Evolutionary conservation across 92 coral and sea anemone species (phyloP).

Genomic region (Muricea muricata): DNA sequence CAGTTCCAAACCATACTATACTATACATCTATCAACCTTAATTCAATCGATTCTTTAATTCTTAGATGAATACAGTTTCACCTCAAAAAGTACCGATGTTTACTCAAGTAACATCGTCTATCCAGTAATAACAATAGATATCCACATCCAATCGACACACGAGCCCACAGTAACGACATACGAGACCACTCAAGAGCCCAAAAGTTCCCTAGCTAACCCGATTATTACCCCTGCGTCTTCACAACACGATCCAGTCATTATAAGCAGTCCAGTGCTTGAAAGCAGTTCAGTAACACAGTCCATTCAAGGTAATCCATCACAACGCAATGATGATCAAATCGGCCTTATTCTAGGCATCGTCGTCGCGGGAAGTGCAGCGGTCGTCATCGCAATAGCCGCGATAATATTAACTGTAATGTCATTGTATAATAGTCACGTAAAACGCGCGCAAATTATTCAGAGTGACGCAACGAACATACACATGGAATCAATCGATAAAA

Average conservation of each 20-base stretch:
- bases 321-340: neutral
- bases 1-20: too few relatives aligned
- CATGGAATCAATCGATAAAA: neutral
- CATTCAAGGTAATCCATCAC: neutral
- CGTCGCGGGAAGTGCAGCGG: slow-evolving; percentile 6
- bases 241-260: neutral
- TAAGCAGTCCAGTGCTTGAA: neutral
- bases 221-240: neutral
- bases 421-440: neutral
- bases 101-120: neutral
- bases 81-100: neutral
- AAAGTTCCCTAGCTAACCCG: neutral
- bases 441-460: neutral
- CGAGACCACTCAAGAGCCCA: neutral
- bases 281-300: neutral
- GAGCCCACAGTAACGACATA: neutral
- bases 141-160: neutral
- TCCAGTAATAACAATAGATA: neutral
- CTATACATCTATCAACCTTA: too few relatives aligned
- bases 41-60: too few relatives aligned
- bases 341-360: slow-evolving; percentile 1
- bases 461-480: neutral
- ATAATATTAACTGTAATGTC: neutral
- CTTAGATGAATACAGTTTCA: neutral
- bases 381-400: neutral